Conservation (phyloP, 2,888 invertebrate genomes). For the Ophion ellenae region DNA sequence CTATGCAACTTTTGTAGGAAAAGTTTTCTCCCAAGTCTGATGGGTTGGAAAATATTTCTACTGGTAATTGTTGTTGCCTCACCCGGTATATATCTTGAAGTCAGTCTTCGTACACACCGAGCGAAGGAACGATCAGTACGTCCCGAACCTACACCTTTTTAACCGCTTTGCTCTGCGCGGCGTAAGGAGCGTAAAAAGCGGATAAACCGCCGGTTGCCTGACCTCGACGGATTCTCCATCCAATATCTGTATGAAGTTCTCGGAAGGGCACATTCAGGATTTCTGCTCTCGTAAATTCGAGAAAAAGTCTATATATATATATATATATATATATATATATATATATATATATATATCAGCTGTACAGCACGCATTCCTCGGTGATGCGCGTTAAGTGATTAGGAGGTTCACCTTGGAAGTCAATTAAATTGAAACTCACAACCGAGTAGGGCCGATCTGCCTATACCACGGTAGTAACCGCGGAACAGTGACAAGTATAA, state of each 20-base stretch:
- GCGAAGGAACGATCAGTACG: constrained; percentile 6
- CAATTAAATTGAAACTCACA: constrained; percentile 51
- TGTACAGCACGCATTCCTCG: constrained; percentile 14
- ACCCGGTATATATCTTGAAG: too few relatives aligned
- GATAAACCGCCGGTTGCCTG: constrained; percentile 57
- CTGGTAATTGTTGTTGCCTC: too few relatives aligned
- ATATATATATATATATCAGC: constrained; percentile 1
- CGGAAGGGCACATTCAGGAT: constrained; percentile 9
- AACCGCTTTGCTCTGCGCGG: constrained; percentile 53
- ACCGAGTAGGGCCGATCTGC: constrained; percentile 44
- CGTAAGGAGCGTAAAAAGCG: constrained; percentile 54
- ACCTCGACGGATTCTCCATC: constrained; percentile 58
- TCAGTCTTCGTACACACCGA: not conserved
- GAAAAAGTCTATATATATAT: not conserved
- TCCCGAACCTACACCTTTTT: constrained; percentile 63
- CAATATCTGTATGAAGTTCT: constrained; percentile 38
- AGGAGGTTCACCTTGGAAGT: constrained; percentile 52
- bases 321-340: not conserved
- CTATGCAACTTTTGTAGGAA: too few relatives aligned
- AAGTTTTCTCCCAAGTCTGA: too few relatives aligned
- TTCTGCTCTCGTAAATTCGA: constrained; percentile 17
- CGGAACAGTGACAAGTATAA: not conserved
- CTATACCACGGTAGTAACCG: constrained; percentile 22
- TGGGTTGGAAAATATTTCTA: too few relatives aligned
- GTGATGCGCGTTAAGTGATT: constrained; percentile 39